Base-by-base conservation (phyloP, 2,797 vertebrate genomes). In the Pseudomugil gertrudae region DNA sequence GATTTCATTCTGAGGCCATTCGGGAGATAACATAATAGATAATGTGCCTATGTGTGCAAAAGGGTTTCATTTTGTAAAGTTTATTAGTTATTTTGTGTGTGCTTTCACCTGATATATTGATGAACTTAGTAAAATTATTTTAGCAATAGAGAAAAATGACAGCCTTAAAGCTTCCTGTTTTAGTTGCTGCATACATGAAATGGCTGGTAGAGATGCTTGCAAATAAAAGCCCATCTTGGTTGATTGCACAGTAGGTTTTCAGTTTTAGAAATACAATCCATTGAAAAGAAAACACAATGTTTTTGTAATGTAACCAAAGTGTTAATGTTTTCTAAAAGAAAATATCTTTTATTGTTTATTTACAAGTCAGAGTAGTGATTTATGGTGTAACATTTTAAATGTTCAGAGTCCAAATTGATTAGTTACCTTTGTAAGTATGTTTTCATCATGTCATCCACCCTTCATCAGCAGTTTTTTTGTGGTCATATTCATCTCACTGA, bases 1-100 rank as follows among this genome's bases (percentile, higher is more conserved):
- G 76, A 85, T 84, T 81, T 9, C 70, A 78, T 84, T 86, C 57
- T 59, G 51, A 52, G 63, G 66, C 66, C 57, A 23, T 77, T 73
- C 74, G 59, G 57, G 63, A 57, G 55, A 51, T n/a, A n/a, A n/a
- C n/a, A n/a, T n/a, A n/a, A n/a, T n/a, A n/a, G n/a, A n/a, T n/a
- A n/a, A n/a, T 52, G 21, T 35, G 2, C 71, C 26, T 57, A 19
- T 33, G 19, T 68, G 33, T 19, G 15, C 23, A 17, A 15, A n/a
- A 26, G 29, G 30, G 8, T 5, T 43, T 53, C 48, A 50, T 13
- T 38, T 36, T 40, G 13, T 50, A 17, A 48, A 1, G 54, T 58
- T 11, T 53, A 43, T n/a, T 30, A 64, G 36, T 26, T 51, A 32
- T 55, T 27, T 9, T 63, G 13, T 8, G 19, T 57, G 13, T 48